Percentiles rank a stretch among this genome's conserved stretches.
phyloP scores from a whole-genome alignment of 1,140 invertebrate genomes.

The Drosophila kepulauana region DNA sequence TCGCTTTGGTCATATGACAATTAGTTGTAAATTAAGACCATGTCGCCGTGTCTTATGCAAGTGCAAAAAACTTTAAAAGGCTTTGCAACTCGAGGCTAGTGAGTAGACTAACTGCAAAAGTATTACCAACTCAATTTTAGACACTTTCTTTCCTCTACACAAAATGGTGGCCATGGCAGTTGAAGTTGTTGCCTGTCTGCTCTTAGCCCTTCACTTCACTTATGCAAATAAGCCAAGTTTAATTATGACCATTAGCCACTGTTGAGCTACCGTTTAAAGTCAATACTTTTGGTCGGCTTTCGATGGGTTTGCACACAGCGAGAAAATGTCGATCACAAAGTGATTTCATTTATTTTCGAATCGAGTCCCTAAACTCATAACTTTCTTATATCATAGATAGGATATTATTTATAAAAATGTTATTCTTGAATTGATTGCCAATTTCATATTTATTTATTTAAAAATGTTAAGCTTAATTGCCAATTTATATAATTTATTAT shows the following conservation, averaged over 20 bases:
- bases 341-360: too few species aligned
- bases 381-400: too few species aligned
- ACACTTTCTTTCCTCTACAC: not conserved
- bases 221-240: conserved; percentile 74
- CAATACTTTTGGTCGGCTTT: conserved; percentile 45
- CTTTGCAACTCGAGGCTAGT: conserved; percentile 7
- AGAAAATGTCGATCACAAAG: too few species aligned
- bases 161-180: conserved; percentile 3
- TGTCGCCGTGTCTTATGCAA: conserved; percentile 13
- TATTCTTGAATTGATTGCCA: too few species aligned
- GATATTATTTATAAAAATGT: too few species aligned
- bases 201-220: conserved; percentile 39
- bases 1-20: conserved; percentile 73
- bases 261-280: conserved; percentile 78
- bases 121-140: not conserved
- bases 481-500: too few species aligned
- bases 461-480: too few species aligned
- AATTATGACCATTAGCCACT: conserved; percentile 80
- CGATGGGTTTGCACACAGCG: conserved; percentile 14
- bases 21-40: conserved; percentile 77
- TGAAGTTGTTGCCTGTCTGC: conserved; percentile 5
- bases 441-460: too few species aligned
- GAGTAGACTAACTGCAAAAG: not conserved
- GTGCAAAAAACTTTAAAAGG: conserved; percentile 15
- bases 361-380: too few species aligned